Conservation (phyloP, 2,888 invertebrate species). For the Cyrtodaria siliqua region DNA sequence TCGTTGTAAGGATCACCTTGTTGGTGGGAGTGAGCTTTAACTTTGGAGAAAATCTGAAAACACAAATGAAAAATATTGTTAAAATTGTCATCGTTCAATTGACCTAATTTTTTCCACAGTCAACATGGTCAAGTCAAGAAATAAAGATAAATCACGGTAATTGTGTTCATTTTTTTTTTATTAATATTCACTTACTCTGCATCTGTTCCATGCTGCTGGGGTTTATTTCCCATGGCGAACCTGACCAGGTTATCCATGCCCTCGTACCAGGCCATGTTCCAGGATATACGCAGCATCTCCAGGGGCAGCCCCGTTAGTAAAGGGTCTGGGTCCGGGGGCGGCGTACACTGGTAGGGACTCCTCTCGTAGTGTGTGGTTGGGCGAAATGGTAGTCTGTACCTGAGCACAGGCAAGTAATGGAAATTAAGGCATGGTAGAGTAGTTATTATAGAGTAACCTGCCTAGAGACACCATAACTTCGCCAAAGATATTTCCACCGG, state of each 20-base stretch:
- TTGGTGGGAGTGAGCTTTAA: conserved; percentile 76
- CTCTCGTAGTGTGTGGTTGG: conserved; percentile 75
- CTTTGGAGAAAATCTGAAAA: conserved; percentile 72
- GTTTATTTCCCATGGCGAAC: conserved; percentile 52
- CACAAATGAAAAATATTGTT: too few species aligned
- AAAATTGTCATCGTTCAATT: too few species aligned
- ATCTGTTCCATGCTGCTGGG: conserved; percentile 39
- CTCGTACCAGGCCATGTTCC: conserved; percentile 84
- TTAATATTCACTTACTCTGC: conserved; percentile 23
- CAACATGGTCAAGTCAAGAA: too few species aligned
- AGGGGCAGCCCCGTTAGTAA: conserved; percentile 72
- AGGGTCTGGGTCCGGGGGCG: conserved; percentile 75
- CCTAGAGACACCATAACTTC: too few species aligned
- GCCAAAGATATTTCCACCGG: too few species aligned
- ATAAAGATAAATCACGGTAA: too few species aligned
- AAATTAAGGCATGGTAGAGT: too few species aligned
- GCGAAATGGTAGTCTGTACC: conserved; percentile 82
- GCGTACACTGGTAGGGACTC: conserved; percentile 74
- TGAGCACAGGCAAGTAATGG: conserved; percentile 14
- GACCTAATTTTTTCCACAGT: too few species aligned
- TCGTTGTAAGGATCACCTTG: conserved; percentile 69
- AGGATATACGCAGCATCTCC: conserved; percentile 80
- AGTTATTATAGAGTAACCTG: too few species aligned
- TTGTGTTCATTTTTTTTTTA: too few species aligned
- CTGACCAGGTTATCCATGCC: conserved; percentile 78